Evolutionary conservation across 92 coral and sea anemone species (phyloP), one percentile per base, ranked within the genome.

Genomic region (Epizoanthus illoricatus): DNA sequence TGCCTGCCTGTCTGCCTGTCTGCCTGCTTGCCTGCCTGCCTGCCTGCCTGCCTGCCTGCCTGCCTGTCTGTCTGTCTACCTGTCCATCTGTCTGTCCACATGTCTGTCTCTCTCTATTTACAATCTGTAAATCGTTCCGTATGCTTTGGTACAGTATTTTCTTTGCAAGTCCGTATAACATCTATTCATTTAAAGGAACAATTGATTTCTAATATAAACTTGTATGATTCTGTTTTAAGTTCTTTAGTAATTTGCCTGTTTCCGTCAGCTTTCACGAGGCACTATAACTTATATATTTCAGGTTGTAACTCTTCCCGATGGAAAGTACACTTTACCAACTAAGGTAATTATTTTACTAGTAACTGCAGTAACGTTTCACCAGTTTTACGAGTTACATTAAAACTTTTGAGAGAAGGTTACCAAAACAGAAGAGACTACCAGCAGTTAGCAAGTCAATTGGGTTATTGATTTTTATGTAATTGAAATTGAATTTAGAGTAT

Each of bases 301-400:
- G 98, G 93, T 88, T 55, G 71, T 93, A 24, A 61, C 83, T 57
- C 88, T 96, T 16, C 86, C 87, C 20, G 99, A 96, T 87, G 99
- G 99, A 39, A 96, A 96, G 73, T 96, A 96, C 80, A 88, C 89
- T 40, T 81, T 96, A 2, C 98, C 99, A 58, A 86, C 99, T 11
- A 91, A 90, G 93, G 99, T 93, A 83, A 73, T 0, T 61, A 1
- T 9, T 16, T 18, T 11, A 58, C 58, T 68, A 0, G 11, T 17
- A 28, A 28, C 36, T 28, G 36, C 2, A 28, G 36, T 28, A 70
- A 5, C 2, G 70, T 78, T 11, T 28, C 42, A 70, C 20, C 13
- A 11, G 54, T 36, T n/a, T n/a, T 43, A 23, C 13, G 43, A 23
- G 20, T 40, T 56, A 41, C 66, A 19, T 12, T 59, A 23, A 61